Evolutionary conservation across 1,140 invertebrate genomes (phyloP).

Genomic region (Drosophila mojavensis): DNA sequence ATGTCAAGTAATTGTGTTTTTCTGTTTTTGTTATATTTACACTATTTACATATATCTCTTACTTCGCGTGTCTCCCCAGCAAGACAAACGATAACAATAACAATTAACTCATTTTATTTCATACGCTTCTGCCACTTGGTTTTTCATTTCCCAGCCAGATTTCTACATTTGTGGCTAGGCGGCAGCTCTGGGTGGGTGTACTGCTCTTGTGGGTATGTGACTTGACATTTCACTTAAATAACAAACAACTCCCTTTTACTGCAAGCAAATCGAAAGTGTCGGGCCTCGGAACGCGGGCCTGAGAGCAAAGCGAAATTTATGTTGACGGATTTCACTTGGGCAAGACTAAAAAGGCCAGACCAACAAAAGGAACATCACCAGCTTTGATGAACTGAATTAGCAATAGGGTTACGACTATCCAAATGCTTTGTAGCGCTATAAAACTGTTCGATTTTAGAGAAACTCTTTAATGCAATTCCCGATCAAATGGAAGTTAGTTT

Average conservation of each 20-base stretch:
- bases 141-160: constrained; percentile 30
- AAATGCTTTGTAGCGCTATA: too few species aligned
- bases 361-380: not conserved
- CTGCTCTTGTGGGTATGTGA: not conserved
- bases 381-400: too few species aligned
- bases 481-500: too few species aligned
- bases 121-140: not conserved
- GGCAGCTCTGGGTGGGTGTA: not conserved
- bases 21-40: not conserved
- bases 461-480: too few species aligned
- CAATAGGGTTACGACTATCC: too few species aligned
- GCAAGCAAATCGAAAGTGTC: constrained; percentile 63
- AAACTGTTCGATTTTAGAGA: too few species aligned
- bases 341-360: not conserved
- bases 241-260: constrained; percentile 52
- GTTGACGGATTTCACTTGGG: constrained; percentile 28
- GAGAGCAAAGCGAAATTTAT: constrained; percentile 59
- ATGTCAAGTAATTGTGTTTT: constrained; percentile 36
- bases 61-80: constrained; percentile 1
- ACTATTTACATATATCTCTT: not conserved
- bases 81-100: constrained; percentile 42
- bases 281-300: not conserved
- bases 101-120: constrained; percentile 46
- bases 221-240: constrained; percentile 50
- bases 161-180: constrained; percentile 17